Evolutionary conservation across 2,888 invertebrate genomes (phyloP).

Genomic region (Balanococcus diminutus): DNA sequence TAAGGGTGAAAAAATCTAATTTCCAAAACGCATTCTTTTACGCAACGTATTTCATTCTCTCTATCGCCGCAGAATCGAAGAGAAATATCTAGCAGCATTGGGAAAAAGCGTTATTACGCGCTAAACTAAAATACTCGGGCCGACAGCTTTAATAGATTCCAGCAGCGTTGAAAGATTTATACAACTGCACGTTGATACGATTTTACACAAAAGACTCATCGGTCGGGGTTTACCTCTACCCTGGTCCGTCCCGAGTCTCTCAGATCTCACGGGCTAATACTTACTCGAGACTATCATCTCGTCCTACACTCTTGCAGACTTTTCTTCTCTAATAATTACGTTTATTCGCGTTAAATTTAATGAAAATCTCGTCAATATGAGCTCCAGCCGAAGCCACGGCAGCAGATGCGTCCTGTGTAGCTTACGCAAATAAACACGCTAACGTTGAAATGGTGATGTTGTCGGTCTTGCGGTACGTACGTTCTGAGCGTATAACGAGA

Average conservation of each 20-base stretch:
- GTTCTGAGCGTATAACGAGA: not conserved
- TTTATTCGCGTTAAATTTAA: conserved; percentile 25
- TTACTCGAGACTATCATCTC: not conserved
- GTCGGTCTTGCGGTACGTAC: too few species aligned
- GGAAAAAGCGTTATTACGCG: conserved; percentile 4
- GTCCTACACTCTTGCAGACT: not conserved
- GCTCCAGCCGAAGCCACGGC: not conserved
- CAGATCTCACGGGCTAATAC: not conserved
- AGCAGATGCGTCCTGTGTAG: not conserved
- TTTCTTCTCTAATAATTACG: conserved; percentile 34
- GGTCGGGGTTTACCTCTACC: not conserved
- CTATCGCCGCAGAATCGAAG: conserved; percentile 8
- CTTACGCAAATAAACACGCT: not conserved
- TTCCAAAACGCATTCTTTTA: conserved; percentile 43
- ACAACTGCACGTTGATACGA: conserved; percentile 27
- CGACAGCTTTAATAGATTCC: conserved; percentile 31
- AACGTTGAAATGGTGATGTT: not conserved
- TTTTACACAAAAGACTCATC: conserved; percentile 13
- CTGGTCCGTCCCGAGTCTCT: not conserved
- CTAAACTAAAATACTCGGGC: conserved; percentile 34
- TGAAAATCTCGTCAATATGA: not conserved
- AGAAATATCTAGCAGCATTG: conserved; percentile 15
- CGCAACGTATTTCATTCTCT: conserved; percentile 29
- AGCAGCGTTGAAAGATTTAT: conserved; percentile 43
- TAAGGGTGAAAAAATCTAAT: conserved; percentile 11